These are phyloP conservation scores for Drosophila barbarae DNA, from an alignment of 2,888 invertebrate species.

Conservation along the genomic window DNA sequence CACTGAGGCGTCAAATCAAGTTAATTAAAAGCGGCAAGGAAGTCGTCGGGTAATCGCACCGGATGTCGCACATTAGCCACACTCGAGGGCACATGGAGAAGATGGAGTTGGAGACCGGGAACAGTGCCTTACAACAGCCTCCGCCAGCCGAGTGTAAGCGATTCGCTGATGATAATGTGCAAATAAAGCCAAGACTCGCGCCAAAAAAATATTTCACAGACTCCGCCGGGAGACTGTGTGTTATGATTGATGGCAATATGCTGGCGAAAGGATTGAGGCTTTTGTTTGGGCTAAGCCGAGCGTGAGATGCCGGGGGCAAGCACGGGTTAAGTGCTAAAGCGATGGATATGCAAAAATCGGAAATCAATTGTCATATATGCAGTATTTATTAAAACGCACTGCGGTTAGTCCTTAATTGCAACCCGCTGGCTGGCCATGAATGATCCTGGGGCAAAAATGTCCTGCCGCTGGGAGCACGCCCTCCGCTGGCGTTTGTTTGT, in stretches of 20 bases:
- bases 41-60: conserved; percentile 53
- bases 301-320: conserved; percentile 47
- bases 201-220: conserved; percentile 44
- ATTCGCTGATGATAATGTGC: conserved; percentile 67
- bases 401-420: conserved; percentile 70
- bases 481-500: conserved; percentile 67
- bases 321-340: conserved; percentile 58
- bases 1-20: conserved; percentile 77
- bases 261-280: conserved; percentile 48
- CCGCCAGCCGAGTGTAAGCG: conserved; percentile 73
- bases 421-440: conserved; percentile 70
- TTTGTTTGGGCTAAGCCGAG: conserved; percentile 67
- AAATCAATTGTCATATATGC: conserved; percentile 10
- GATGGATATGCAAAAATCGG: conserved; percentile 16
- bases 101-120: conserved; percentile 3
- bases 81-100: conserved; percentile 63
- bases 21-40: conserved; percentile 73
- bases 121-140: conserved; percentile 57
- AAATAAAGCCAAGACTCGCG: conserved; percentile 65
- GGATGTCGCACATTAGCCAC: conserved; percentile 77
- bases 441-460: conserved; percentile 51
- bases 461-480: conserved; percentile 75
- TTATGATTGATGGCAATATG: conserved; percentile 71
- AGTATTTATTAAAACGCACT: conserved; percentile 31
- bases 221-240: conserved; percentile 27